Evolutionary conservation across 2,888 invertebrate species (phyloP).

Genomic region (Megalurothrips usitatus): DNA sequence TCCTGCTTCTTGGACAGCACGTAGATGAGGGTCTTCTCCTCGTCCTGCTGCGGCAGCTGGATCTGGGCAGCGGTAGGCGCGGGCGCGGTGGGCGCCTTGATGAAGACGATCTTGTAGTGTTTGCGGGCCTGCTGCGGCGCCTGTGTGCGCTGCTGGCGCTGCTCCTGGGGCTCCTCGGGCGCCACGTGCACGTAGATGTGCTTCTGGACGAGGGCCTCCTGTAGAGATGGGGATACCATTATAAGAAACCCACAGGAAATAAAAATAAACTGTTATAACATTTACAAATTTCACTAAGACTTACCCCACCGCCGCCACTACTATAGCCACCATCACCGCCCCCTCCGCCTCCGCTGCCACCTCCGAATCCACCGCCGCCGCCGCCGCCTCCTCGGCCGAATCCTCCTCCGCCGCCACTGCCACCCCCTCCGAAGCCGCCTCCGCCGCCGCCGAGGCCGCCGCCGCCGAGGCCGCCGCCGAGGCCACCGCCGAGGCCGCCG

Average conservation of each 20-base stretch:
- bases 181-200: slow-evolving; percentile 89
- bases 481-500: neutral
- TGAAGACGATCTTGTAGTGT: slow-evolving; percentile 80
- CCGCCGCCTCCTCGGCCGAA: neutral
- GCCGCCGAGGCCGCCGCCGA: neutral
- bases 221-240: slow-evolving; percentile 40
- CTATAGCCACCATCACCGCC: neutral
- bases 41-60: slow-evolving; percentile 70
- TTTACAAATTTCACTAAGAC: neutral
- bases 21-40: slow-evolving; percentile 84
- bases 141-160: slow-evolving; percentile 59
- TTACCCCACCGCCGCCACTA: neutral
- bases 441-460: neutral
- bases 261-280: neutral
- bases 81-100: slow-evolving; percentile 59
- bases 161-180: slow-evolving; percentile 74
- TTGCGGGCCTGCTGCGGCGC: slow-evolving; percentile 57
- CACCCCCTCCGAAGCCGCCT: neutral
- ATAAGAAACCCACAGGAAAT: too few species aligned
- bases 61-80: slow-evolving; percentile 50
- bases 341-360: neutral
- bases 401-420: neutral
- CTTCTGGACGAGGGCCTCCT: slow-evolving; percentile 76
- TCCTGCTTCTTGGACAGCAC: slow-evolving; percentile 86
- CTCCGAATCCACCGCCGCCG: neutral